Percentiles rank a stretch among this genome's conserved stretches.
phyloP scores from a whole-genome alignment of 2,113 vertebrate species.

The Mesoclemmys tuberculata region DNA sequence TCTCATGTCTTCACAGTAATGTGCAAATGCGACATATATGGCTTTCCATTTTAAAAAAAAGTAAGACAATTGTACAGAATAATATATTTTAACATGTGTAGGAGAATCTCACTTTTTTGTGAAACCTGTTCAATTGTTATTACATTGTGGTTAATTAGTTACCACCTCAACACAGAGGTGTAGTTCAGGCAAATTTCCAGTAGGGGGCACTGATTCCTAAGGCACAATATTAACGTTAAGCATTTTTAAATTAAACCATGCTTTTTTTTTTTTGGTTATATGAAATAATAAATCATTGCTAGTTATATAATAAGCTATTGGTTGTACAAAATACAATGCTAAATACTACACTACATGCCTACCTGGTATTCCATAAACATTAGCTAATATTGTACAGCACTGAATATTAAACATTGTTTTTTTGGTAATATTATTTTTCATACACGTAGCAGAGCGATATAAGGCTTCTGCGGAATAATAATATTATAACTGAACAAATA shows the following conservation, averaged over 20 bases:
- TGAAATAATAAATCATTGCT: constrained; percentile 73
- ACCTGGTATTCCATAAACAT: constrained; percentile 56
- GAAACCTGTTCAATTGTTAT: constrained; percentile 55
- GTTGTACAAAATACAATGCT: constrained; percentile 80
- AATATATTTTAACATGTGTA: constrained; percentile 77
- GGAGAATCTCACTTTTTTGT: constrained; percentile 61
- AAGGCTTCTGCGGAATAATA: constrained; percentile 81
- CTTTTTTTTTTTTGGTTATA: constrained; percentile 77
- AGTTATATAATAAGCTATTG: constrained; percentile 78
- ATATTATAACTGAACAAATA: constrained; percentile 77
- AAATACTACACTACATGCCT: constrained; percentile 73
- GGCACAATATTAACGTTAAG: constrained; percentile 84
- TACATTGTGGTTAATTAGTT: constrained; percentile 23
- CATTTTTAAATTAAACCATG: constrained; percentile 84
- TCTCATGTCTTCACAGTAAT: constrained; percentile 77
- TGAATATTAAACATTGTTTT: constrained; percentile 53
- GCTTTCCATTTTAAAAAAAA: constrained; percentile 73
- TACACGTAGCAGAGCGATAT: constrained; percentile 73
- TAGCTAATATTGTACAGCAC: constrained; percentile 54
- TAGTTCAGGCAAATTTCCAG: constrained; percentile 78
- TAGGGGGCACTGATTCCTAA: constrained; percentile 85
- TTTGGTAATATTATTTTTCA: constrained; percentile 75
- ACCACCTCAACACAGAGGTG: constrained; percentile 64
- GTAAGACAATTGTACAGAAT: constrained; percentile 85
- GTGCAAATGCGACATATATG: constrained; percentile 82